Evolutionary conservation across 1,140 invertebrate species (phyloP).

Genomic region (Eumaeus atala): DNA sequence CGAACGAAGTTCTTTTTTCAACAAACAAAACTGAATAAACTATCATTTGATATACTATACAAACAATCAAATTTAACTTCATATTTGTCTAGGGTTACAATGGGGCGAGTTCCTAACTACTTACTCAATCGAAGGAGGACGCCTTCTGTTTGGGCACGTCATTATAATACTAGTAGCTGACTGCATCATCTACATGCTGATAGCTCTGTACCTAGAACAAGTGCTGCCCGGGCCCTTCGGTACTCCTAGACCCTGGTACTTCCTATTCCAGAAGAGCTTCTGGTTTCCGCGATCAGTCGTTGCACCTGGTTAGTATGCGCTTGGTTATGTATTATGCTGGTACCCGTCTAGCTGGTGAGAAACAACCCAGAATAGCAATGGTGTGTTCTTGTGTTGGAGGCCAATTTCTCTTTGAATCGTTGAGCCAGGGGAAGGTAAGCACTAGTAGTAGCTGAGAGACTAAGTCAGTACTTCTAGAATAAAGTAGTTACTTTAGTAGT

Average conservation of each 20-base stretch:
- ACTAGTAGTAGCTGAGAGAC: no score
- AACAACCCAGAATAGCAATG: no score
- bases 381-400: no score
- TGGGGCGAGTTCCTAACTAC: conserved; percentile 82
- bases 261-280: conserved; percentile 77
- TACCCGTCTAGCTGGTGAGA: no score
- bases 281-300: conserved; percentile 45
- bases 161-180: conserved; percentile 80
- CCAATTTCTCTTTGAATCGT: no score
- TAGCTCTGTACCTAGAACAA: conserved; percentile 84
- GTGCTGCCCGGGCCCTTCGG: conserved; percentile 83
- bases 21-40: no score
- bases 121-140: conserved; percentile 79
- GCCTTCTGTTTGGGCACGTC: conserved; percentile 78
- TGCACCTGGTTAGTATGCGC: conserved; percentile 25
- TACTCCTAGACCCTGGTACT: conserved; percentile 83
- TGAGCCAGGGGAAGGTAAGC: no score
- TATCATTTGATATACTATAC: no score
- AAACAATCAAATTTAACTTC: conserved; percentile 1
- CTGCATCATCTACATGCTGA: conserved; percentile 77
- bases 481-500: no score
- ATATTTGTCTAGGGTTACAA: conserved; percentile 76
- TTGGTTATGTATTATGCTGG: no score
- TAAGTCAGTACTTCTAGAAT: no score
- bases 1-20: no score